A percentile compares a stretch with the other conserved stretches of the same genome.
These are phyloP conservation scores for Oceanodroma tethys DNA, from an alignment of 2,113 vertebrate species.

Conservation along the genomic window DNA sequence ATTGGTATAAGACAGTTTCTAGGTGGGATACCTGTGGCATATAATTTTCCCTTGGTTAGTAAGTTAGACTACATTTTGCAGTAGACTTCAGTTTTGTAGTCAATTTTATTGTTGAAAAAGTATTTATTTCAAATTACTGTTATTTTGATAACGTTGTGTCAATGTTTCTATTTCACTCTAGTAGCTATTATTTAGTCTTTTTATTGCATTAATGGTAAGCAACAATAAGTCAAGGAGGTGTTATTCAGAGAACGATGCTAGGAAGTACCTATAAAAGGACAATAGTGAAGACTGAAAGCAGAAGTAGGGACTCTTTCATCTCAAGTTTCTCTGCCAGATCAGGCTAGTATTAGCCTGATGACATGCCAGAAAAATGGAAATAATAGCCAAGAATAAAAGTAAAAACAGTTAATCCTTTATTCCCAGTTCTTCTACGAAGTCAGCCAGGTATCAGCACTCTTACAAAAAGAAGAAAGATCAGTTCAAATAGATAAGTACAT, in stretches of 20 bases:
- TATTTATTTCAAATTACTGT: neutral
- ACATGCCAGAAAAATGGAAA: neutral
- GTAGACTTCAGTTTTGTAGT: neutral
- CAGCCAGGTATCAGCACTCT: neutral
- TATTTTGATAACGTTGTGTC: neutral
- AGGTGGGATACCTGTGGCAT: neutral
- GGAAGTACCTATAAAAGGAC: neutral
- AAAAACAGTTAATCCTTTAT: neutral
- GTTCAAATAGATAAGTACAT: neutral
- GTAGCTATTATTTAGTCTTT: neutral
- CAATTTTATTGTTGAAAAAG: neutral
- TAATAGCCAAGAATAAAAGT: neutral
- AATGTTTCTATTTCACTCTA: neutral
- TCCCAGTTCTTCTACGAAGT: neutral
- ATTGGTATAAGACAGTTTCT: neutral
- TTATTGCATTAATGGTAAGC: neutral
- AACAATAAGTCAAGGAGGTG: neutral
- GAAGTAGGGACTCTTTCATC: neutral
- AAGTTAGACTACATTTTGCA: neutral
- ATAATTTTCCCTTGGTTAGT: neutral
- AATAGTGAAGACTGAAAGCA: neutral
- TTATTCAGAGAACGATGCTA: neutral
- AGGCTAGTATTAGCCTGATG: neutral
- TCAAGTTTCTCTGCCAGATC: neutral
- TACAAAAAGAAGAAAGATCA: neutral